These are phyloP conservation scores for Adelges cooleyi DNA, from an alignment of 1,140 invertebrate genomes.

Conservation along the genomic window DNA sequence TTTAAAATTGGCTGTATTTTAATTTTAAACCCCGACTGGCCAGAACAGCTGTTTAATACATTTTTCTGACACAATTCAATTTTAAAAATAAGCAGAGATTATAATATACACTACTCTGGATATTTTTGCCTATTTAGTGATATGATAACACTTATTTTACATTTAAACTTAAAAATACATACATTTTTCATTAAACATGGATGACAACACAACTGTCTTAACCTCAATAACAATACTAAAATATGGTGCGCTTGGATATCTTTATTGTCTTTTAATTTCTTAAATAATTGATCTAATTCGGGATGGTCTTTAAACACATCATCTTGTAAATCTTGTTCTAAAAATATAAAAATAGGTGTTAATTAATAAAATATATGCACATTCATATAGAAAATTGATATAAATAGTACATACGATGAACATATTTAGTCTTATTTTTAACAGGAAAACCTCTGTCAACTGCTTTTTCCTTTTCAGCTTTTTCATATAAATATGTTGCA, in stretches of 20 bases:
- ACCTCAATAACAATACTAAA: conserved; percentile 64
- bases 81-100: too few relatives aligned
- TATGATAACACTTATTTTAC: background rate
- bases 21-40: too few relatives aligned
- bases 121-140: too few relatives aligned
- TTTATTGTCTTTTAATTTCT: conserved; percentile 47
- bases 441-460: conserved; percentile 33
- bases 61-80: too few relatives aligned
- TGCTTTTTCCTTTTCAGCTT: conserved; percentile 50
- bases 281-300: conserved; percentile 42
- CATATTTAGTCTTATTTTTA: conserved; percentile 29
- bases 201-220: conserved; percentile 82
- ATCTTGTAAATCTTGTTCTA: conserved; percentile 4
- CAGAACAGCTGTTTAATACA: too few relatives aligned
- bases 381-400: too few relatives aligned
- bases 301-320: conserved; percentile 38
- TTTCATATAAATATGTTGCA: conserved; percentile 59
- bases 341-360: background rate
- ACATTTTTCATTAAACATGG: conserved; percentile 60
- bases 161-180: conserved; percentile 36
- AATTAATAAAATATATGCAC: conserved; percentile 29
- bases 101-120: too few relatives aligned
- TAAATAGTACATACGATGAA: background rate
- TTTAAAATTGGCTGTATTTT: too few relatives aligned
- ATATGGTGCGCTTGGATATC: conserved; percentile 62